A percentile compares a stretch with the other conserved stretches of the same genome.
These are phyloP conservation scores for Oncorhynchus gorbuscha DNA, from an alignment of 2,113 vertebrate species.

Conservation along the genomic window DNA sequence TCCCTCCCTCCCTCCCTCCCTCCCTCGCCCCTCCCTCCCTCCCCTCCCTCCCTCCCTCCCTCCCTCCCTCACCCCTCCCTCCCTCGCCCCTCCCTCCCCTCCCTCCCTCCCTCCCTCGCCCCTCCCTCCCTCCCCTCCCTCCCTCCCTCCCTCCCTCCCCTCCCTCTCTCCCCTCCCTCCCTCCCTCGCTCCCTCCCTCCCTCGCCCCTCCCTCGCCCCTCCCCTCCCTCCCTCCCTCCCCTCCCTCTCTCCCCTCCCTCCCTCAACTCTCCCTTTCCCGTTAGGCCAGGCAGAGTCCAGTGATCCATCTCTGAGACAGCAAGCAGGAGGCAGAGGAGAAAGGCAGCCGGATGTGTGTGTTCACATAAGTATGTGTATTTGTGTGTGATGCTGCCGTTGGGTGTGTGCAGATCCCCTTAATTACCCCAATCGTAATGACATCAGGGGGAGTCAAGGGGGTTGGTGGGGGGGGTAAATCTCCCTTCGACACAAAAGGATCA, in stretches of 20 bases:
- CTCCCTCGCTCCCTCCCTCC: too few species aligned
- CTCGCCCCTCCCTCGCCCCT: not conserved
- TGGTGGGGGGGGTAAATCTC: conserved; percentile 57
- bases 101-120: conserved; percentile 23
- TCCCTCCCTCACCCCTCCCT: conserved; percentile 7
- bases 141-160: too few species aligned
- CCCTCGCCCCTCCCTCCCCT: not conserved
- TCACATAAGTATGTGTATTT: not conserved
- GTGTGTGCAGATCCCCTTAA: conserved; percentile 50
- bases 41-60: too few species aligned
- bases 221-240: conserved; percentile 9
- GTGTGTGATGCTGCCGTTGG: conserved; percentile 8
- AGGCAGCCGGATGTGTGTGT: not conserved
- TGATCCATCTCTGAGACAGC: conserved; percentile 27
- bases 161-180: too few species aligned
- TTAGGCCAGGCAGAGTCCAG: conserved; percentile 23
- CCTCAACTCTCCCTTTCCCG: conserved; percentile 10
- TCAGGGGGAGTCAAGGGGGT: conserved; percentile 24
- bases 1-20: not conserved
- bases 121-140: conserved; percentile 12
- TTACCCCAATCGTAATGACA: conserved; percentile 65
- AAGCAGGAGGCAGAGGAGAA: conserved; percentile 3
- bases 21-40: not conserved
- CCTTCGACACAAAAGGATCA: conserved; percentile 73
- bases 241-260: conserved; percentile 9